Conservation (phyloP, 2,888 invertebrate species). For the Xiphydria camelus region DNA sequence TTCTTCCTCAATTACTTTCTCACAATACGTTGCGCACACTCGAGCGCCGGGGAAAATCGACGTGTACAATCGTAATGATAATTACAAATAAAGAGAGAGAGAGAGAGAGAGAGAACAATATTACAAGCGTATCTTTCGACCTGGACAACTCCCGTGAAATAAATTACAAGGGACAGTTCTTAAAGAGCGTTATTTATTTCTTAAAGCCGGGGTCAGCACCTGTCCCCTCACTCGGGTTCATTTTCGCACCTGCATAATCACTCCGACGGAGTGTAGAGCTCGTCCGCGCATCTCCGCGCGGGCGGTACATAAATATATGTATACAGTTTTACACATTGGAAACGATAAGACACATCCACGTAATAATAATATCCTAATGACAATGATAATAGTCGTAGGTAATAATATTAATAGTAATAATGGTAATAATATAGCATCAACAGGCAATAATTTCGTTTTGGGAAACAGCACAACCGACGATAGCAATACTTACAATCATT, state of each 20-base stretch:
- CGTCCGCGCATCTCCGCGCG: too few relatives aligned
- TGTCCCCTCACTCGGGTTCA: conserved; percentile 16
- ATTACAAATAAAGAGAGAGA: too few relatives aligned
- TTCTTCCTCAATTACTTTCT: too few relatives aligned
- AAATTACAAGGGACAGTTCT: too few relatives aligned
- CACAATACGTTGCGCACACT: too few relatives aligned
- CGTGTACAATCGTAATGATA: too few relatives aligned
- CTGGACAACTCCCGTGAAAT: too few relatives aligned
- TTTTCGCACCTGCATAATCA: conserved; percentile 9
- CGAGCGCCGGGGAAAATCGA: too few relatives aligned
- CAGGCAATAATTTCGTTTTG: conserved; percentile 40
- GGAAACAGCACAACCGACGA: too few relatives aligned
- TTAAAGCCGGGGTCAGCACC: conserved; percentile 17
- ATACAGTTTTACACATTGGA: conserved; percentile 9
- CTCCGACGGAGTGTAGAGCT: too few relatives aligned
- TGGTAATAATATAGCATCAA: conserved; percentile 48
- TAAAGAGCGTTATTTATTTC: conserved; percentile 19
- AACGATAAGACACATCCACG: conserved; percentile 15
- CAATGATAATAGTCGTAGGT: conserved; percentile 12
- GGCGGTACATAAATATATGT: conserved; percentile 13
- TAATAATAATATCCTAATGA: conserved; percentile 5
- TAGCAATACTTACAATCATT: conserved; percentile 16
- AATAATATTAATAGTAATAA: conserved; percentile 19
- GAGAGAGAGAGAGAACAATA: too few relatives aligned
- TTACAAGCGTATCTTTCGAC: too few relatives aligned